These are phyloP conservation scores for Strigops habroptila DNA, from an alignment of 2,113 vertebrate species.

Conservation along the genomic window DNA sequence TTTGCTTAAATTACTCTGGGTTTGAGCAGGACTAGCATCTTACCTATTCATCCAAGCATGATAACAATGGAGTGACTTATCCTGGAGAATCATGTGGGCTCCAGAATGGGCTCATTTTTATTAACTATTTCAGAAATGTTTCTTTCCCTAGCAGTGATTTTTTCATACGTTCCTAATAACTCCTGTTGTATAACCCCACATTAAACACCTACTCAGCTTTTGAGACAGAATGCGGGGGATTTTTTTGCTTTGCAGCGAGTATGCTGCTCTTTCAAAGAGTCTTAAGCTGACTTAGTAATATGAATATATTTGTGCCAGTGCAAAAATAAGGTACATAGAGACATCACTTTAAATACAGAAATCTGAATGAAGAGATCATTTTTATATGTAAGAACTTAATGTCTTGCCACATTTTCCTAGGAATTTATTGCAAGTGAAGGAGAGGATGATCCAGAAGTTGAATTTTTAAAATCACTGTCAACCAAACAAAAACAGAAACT, in stretches of 20 bases:
- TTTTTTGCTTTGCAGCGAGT: neutral
- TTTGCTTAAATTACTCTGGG: constrained; percentile 57
- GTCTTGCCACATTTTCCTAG: constrained; percentile 61
- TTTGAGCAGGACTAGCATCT: constrained; percentile 6
- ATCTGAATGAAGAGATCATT: neutral
- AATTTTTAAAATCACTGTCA: constrained; percentile 94
- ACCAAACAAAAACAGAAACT: constrained; percentile 97
- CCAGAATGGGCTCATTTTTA: constrained; percentile 18
- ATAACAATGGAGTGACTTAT: constrained; percentile 57
- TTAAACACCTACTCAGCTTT: constrained; percentile 44
- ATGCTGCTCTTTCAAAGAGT: neutral
- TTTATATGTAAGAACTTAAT: neutral
- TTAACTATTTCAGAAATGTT: constrained; percentile 50
- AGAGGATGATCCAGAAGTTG: constrained; percentile 95
- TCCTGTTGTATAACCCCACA: constrained; percentile 5
- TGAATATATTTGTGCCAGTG: neutral
- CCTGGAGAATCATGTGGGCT: constrained; percentile 18
- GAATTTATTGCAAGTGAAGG: constrained; percentile 92
- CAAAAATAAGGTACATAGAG: neutral
- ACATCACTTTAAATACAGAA: neutral
- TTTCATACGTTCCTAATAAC: constrained; percentile 31
- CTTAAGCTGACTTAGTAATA: neutral
- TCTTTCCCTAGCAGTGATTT: constrained; percentile 18
- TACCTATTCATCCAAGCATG: constrained; percentile 38
- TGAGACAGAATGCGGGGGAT: neutral